These are phyloP conservation scores for Oryzias javanicus DNA, from an alignment of 2,113 vertebrate species.

Conservation along the genomic window DNA sequence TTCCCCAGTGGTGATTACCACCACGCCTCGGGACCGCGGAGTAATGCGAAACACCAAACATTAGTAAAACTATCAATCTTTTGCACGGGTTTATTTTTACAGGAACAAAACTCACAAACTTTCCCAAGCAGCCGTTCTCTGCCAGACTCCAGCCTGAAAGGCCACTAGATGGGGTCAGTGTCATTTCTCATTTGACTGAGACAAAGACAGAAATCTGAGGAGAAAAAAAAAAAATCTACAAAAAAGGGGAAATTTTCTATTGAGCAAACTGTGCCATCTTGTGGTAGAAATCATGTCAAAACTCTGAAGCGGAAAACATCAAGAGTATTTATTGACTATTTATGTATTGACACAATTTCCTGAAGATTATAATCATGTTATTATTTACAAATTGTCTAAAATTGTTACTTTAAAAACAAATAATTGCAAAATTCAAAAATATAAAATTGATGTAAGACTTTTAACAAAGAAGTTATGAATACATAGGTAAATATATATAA, in stretches of 20 bases:
- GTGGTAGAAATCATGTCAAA: conserved; percentile 22
- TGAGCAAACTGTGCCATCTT: conserved; percentile 47
- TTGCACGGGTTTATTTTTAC: conserved; percentile 14
- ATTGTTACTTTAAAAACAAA: too few relatives aligned
- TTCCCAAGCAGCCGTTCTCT: background rate
- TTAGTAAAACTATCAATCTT: conserved; percentile 39
- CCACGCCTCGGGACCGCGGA: conserved; percentile 2
- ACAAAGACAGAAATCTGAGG: background rate
- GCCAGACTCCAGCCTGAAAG: background rate
- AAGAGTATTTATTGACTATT: too few relatives aligned
- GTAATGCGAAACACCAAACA: conserved; percentile 26
- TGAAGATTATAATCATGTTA: too few relatives aligned
- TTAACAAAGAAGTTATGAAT: too few relatives aligned
- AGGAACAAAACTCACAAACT: conserved; percentile 11
- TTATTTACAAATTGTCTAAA: too few relatives aligned
- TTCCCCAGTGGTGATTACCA: conserved; percentile 36
- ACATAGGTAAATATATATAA: too few relatives aligned
- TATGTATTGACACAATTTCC: too few relatives aligned
- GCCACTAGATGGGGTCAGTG: conserved; percentile 58
- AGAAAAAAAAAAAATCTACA: too few relatives aligned
- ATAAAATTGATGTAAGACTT: too few relatives aligned
- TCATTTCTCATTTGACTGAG: conserved; percentile 7
- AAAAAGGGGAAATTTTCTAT: background rate
- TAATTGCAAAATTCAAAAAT: too few relatives aligned
- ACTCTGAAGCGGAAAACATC: background rate